A percentile compares a stretch with the other conserved stretches of the same genome.
phyloP scores from a whole-genome alignment of 2,888 invertebrate genomes.

The Orthosia cruda region DNA sequence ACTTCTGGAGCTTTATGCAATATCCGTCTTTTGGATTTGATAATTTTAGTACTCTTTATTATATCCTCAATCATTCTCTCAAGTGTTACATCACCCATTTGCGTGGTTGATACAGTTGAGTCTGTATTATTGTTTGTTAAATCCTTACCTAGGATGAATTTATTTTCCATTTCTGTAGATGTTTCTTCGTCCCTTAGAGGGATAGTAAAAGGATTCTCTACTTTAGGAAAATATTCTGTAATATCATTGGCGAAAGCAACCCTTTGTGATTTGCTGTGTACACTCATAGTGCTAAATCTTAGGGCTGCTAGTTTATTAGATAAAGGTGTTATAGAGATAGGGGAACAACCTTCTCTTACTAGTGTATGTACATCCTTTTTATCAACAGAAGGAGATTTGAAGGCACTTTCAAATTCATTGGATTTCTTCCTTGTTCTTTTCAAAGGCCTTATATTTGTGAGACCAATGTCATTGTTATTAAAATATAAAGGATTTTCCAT shows the following conservation, averaged over 20 bases:
- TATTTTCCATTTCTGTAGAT: conserved; percentile 90
- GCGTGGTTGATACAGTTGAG: conserved; percentile 89
- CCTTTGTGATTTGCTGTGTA: conserved; percentile 84
- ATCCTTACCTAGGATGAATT: conserved; percentile 86
- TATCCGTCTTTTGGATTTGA: conserved; percentile 86
- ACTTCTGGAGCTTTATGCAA: conserved; percentile 76
- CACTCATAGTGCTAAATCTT: conserved; percentile 91
- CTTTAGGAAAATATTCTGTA: conserved; percentile 90
- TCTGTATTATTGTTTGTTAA: conserved; percentile 82
- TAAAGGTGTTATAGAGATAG: conserved; percentile 92
- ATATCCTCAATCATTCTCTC: conserved; percentile 93
- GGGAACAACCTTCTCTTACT: conserved; percentile 88
- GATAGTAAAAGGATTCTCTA: conserved; percentile 85
- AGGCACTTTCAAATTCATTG: conserved; percentile 88
- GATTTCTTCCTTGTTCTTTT: conserved; percentile 89
- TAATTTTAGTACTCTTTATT: conserved; percentile 91
- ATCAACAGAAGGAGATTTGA: conserved; percentile 88
- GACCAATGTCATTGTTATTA: conserved; percentile 83
- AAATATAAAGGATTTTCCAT: conserved; percentile 90
- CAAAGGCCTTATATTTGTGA: conserved; percentile 83
- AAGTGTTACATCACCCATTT: conserved; percentile 90
- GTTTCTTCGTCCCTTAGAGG: conserved; percentile 88
- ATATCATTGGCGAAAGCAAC: conserved; percentile 83
- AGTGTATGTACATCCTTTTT: conserved; percentile 85
- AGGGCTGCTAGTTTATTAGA: conserved; percentile 92